Base-by-base conservation (phyloP, 2,888 invertebrate genomes). In the Luperina nickerlii region DNA sequence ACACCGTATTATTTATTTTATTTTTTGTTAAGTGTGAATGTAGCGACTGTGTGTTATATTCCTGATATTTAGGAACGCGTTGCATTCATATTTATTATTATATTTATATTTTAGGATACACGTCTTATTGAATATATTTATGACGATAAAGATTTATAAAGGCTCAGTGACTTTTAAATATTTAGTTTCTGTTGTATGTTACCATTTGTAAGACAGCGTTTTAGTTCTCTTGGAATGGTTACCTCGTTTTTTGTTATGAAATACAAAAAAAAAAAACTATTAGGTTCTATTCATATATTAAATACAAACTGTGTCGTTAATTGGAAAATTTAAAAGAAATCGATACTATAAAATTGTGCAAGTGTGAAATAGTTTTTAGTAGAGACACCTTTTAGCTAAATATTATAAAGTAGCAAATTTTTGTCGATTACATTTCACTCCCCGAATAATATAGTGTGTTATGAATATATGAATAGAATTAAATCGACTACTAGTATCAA, bases 31-130 rank as follows among this genome's bases (percentile, higher is more conserved):
- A 95, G 95, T 95, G 96, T 97, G 97, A 94, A 96, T 97, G 97
- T 96, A 95, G 96, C 96, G 92, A 96, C 96, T 96, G 96, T 91
- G 97, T 96, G 97, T 96, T 93, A 84, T 94, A 95, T 96, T 97
- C 96, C 97, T 97, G 97, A 96, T 97, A 97, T 97, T 97, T 97
- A 96, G 97, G 97, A 96, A 95, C 95, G 92, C 92, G 97, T 96
- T 96, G 95, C 97, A 96, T 96, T 97, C 97, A 97, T 97, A 95
- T 96, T 96, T 96, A 95, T 95, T 94, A 95, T 95, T 94, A 94
- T 95, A 95, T 96, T 96, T 96, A 95, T 96, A 94, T 94, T 95
- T 96, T 95, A 96, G 94, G 94, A 89, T 96, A 95, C 94, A 95
- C 91, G 87, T 89, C 83, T 93, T 91, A 93, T 93, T 94, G 88